Evolutionary conservation across 2,888 invertebrate genomes (phyloP).

Genomic region (Caenorhabditis zanzibari): DNA sequence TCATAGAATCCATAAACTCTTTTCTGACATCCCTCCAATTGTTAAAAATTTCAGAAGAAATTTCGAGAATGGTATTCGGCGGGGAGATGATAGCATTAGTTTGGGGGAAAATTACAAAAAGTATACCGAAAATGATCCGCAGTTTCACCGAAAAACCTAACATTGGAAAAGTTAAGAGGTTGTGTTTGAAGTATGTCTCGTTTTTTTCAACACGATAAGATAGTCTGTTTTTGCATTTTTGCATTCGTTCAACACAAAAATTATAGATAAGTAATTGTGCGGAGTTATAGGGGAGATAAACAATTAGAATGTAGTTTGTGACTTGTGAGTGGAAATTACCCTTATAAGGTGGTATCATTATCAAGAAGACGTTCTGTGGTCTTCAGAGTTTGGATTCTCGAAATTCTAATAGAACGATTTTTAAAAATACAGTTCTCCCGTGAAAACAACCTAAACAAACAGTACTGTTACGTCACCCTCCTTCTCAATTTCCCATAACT

Average conservation of each 20-base stretch:
- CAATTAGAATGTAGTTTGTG: conserved; percentile 2
- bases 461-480: conserved; percentile 31
- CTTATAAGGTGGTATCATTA: too few species aligned
- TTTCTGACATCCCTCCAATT: conserved; percentile 32
- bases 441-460: conserved; percentile 3
- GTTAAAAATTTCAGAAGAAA: conserved; percentile 27
- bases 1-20: conserved; percentile 40
- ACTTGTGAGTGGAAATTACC: not conserved
- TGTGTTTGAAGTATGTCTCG: conserved; percentile 19
- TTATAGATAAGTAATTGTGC: conserved; percentile 13
- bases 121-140: not conserved
- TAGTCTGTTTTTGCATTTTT: conserved; percentile 40
- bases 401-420: too few species aligned
- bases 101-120: not conserved
- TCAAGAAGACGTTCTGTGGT: too few species aligned
- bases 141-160: conserved; percentile 29
- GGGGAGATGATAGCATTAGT: conserved; percentile 45
- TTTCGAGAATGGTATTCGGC: conserved; percentile 22
- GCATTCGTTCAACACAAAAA: conserved; percentile 1
- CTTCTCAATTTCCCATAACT: conserved; percentile 9
- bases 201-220: conserved; percentile 47
- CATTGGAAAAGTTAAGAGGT: not conserved
- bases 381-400: too few species aligned
- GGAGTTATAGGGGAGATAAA: not conserved
- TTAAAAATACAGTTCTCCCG: too few species aligned